These are phyloP conservation scores for Salmo trutta DNA, from an alignment of 2,797 vertebrate species.

Conservation along the genomic window DNA sequence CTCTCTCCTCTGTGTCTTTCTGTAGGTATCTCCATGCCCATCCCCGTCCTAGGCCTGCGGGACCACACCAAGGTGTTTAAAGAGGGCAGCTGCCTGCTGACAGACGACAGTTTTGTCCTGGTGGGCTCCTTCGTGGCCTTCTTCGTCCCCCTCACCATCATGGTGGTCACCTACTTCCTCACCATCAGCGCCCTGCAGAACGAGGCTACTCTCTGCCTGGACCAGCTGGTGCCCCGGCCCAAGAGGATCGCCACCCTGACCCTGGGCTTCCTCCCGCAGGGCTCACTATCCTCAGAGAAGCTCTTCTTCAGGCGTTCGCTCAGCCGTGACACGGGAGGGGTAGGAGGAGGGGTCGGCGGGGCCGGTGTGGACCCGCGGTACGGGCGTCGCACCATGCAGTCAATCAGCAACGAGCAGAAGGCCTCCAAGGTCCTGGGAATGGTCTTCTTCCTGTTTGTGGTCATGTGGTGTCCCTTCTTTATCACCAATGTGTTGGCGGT, in stretches of 20 bases:
- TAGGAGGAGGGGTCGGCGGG: constrained; percentile 19
- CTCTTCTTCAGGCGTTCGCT: constrained; percentile 86
- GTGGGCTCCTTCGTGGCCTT: constrained; percentile 96
- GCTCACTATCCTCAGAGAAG: constrained; percentile 89
- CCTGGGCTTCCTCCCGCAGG: constrained; percentile 86
- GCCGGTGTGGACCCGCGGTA: constrained; percentile 44
- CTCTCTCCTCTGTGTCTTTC: not conserved
- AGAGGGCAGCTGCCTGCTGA: constrained; percentile 86
- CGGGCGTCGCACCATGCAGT: constrained; percentile 88
- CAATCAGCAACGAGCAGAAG: constrained; percentile 95
- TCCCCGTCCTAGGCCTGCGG: constrained; percentile 89
- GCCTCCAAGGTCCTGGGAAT: constrained; percentile 96
- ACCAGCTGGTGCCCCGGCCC: constrained; percentile 83
- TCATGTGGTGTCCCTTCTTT: constrained; percentile 99
- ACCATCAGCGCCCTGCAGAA: constrained; percentile 91
- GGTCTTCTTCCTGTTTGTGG: constrained; percentile 94
- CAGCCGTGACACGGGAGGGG: constrained; percentile 70
- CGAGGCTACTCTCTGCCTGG: constrained; percentile 87
- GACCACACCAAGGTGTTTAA: constrained; percentile 92
- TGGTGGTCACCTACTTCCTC: constrained; percentile 96
- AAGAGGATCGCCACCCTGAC: constrained; percentile 83
- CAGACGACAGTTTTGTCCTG: constrained; percentile 88
- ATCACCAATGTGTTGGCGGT: constrained; percentile 93
- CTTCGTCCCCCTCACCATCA: constrained; percentile 93
- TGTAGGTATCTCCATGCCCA: constrained; percentile 92